A percentile compares a stretch with the other conserved stretches of the same genome.
Conservation (phyloP, 2,113 vertebrate genomes). For the Danionella cerebrum region DNA sequence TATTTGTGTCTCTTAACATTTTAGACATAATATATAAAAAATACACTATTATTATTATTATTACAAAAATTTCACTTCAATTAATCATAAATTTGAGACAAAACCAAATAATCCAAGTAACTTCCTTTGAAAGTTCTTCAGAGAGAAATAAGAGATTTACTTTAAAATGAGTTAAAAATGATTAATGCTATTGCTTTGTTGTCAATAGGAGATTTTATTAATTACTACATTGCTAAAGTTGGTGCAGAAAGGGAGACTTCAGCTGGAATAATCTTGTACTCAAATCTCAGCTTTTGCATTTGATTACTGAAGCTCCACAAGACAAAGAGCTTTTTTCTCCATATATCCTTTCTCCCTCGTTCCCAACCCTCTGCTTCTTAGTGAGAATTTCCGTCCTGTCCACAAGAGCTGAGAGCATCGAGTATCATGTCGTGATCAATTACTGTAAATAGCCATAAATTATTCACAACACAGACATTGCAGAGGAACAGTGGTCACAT, state of each 20-base stretch:
- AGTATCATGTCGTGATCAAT: slow-evolving; percentile 18
- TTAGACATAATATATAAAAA: no score
- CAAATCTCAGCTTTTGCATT: not conserved
- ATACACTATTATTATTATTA: no score
- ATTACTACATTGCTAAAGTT: not conserved
- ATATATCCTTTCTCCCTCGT: not conserved
- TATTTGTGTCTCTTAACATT: no score
- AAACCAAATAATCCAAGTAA: no score
- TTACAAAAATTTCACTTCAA: no score
- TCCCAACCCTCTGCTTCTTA: not conserved
- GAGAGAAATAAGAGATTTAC: no score
- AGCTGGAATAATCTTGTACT: not conserved
- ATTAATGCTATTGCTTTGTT: no score
- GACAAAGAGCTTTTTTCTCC: not conserved
- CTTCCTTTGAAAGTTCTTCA: no score
- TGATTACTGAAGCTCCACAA: not conserved
- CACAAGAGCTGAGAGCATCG: not conserved
- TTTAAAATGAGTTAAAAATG: no score
- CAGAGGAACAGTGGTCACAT: slow-evolving; percentile 4
- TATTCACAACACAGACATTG: slow-evolving; percentile 24
- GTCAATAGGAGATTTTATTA: no score
- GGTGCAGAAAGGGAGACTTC: not conserved
- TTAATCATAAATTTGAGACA: no score
- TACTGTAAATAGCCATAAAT: slow-evolving; percentile 25
- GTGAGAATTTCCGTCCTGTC: not conserved